Conservation (phyloP, 2,888 invertebrate genomes). For the Sepioteuthis lessoniana region DNA sequence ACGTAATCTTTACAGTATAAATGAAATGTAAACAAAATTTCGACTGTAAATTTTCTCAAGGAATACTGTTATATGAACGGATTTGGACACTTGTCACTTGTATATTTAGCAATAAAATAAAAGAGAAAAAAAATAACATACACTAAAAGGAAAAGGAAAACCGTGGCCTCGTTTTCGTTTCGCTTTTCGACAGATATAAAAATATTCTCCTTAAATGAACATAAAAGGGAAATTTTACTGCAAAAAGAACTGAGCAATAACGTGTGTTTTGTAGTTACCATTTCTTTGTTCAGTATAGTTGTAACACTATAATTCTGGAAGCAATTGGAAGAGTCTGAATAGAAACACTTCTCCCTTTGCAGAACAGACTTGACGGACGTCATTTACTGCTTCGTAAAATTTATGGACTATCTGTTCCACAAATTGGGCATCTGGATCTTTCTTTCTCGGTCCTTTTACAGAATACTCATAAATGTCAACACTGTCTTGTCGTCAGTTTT, state of each 20-base stretch:
- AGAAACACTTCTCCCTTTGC: neutral
- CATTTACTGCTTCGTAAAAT: neutral
- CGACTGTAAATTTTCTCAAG: neutral
- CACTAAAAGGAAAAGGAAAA: neutral
- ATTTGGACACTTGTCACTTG: neutral
- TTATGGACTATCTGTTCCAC: neutral
- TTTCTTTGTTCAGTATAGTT: neutral
- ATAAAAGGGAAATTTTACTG: neutral
- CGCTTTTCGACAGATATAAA: neutral
- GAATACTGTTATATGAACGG: neutral
- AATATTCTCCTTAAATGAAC: neutral
- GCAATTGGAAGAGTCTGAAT: neutral
- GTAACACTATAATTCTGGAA: neutral
- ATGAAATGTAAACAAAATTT: neutral
- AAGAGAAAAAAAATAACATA: neutral
- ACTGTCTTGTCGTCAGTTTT: too few species aligned
- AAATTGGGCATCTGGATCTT: neutral
- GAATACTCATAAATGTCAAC: neutral
- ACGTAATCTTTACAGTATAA: neutral
- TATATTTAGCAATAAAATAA: neutral
- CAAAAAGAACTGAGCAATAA: neutral
- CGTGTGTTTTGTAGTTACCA: neutral
- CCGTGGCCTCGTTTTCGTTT: neutral
- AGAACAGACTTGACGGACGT: neutral
- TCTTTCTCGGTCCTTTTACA: neutral